phyloP scores from a whole-genome alignment of 2,113 vertebrate species.

The Macrotus californicus region DNA sequence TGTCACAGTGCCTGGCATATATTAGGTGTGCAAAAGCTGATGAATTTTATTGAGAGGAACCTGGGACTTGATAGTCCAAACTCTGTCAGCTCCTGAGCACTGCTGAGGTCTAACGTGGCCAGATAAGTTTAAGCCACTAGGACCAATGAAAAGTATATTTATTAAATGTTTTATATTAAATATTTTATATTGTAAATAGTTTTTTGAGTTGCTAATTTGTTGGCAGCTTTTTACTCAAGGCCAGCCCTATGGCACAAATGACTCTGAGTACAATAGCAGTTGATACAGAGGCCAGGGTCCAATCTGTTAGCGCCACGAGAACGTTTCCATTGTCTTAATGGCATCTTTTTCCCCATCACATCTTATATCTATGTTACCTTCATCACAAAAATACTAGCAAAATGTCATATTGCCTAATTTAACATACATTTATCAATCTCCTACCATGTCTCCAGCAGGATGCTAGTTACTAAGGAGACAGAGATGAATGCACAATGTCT shows the following conservation, averaged over 20 bases:
- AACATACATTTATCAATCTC: background rate
- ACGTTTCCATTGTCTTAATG: background rate
- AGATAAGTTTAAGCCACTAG: background rate
- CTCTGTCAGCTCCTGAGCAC: background rate
- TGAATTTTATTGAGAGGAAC: background rate
- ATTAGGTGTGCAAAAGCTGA: background rate
- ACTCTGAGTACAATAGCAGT: background rate
- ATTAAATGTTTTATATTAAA: conserved; percentile 9
- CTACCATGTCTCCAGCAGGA: background rate
- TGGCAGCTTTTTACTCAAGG: background rate
- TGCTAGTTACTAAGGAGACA: background rate
- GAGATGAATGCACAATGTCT: background rate
- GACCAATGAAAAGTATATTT: background rate
- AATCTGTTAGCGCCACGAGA: background rate
- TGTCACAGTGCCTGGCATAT: background rate
- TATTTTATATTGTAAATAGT: background rate
- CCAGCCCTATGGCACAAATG: background rate
- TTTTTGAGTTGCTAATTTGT: background rate
- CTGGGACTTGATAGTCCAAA: background rate
- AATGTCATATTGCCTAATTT: background rate
- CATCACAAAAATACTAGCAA: background rate
- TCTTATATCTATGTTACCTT: background rate
- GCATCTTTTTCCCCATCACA: background rate
- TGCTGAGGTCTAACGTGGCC: background rate
- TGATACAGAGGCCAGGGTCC: background rate